Base-by-base conservation (phyloP, 1,140 invertebrate genomes). In the Plodia interpunctella region DNA sequence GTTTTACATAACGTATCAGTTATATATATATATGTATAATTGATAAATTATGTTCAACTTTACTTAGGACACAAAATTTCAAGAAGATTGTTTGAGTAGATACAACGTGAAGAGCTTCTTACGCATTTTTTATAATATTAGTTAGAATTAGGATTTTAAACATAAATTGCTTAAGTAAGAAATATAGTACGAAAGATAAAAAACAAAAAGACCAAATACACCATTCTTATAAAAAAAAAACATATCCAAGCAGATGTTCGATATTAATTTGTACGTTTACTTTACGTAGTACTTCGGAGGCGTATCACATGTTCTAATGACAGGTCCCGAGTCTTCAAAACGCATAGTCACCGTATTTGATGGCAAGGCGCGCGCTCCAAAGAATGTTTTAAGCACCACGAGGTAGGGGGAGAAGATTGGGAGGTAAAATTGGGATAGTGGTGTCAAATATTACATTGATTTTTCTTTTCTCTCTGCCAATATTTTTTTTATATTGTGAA, bases 341-440 rank as follows among this genome's bases (percentile, higher is more conserved):
- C 18, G 66, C 66, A 65, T 57, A 52, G 66, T 68, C 66, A 68
- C 66, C 55, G 28, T 59, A 68, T 65, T 68, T 68, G 66, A 68
- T 68, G 60, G 62, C 63, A 28, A 8, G 55, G 38, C 60, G 30
- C 58, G 55, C 54, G 35, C 50, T 53, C 51, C 55, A 53, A 56
- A 56, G 54, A 52, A 52, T 38, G 54, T 54, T 52, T 55, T 55
- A 60, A 17, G 38, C 15, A 17, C 15, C 38, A 10, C 38, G 38
- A 44, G 38, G 8, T 44, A 44, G 38, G 38, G 38, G 38, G 5
- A 44, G n/a, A 17, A 15, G 38, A 17, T 17, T 44, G 1, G 38
- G 15, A 44, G 13, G 38, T 15, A 44, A 15, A 44, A 44, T 15
- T 44, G 15, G 38, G 38, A 44, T 44, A 44, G n/a, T n/a, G 30